A percentile compares a stretch with the other conserved stretches of the same genome.
Conservation (phyloP, 64 coral and sea anemone genomes). For the Montipora sp. region DNA sequence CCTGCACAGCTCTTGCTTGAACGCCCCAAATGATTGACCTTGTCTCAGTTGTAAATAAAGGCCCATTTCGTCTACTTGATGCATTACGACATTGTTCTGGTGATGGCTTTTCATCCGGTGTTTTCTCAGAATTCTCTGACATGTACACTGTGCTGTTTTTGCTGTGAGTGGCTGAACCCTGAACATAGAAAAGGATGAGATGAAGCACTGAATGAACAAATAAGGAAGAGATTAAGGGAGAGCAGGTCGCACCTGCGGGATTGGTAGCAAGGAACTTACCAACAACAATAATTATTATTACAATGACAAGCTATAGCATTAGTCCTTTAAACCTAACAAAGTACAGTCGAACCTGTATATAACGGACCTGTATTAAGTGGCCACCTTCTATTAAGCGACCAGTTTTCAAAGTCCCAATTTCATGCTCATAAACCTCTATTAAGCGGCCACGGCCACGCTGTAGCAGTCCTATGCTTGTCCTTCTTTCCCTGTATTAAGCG, state of each 20-base stretch:
- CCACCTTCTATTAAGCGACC: too few species aligned
- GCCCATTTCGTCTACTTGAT: constrained; percentile 26
- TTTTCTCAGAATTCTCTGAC: not conserved
- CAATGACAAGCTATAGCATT: too few species aligned
- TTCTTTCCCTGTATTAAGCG: too few species aligned
- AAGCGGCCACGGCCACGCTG: too few species aligned
- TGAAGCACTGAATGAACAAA: not conserved
- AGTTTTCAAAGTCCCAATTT: too few species aligned
- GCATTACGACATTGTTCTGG: constrained; percentile 16
- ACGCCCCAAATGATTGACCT: constrained; percentile 93
- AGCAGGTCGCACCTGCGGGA: not conserved
- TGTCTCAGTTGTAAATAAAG: constrained; percentile 82
- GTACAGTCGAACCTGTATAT: too few species aligned
- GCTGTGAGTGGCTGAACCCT: not conserved
- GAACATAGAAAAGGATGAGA: not conserved
- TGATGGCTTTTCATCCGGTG: constrained; percentile 27
- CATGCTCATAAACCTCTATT: too few species aligned
- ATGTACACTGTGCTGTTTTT: not conserved
- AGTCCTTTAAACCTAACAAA: too few species aligned
- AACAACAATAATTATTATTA: too few species aligned
- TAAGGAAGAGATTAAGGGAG: not conserved
- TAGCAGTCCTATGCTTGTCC: too few species aligned
- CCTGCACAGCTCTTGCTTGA: constrained; percentile 94
- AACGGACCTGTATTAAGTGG: too few species aligned
- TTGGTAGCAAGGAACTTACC: too few species aligned